A percentile compares a stretch with the other conserved stretches of the same genome.
These are phyloP conservation scores for Andrena praecox DNA, from an alignment of 2,888 invertebrate genomes.

Conservation along the genomic window DNA sequence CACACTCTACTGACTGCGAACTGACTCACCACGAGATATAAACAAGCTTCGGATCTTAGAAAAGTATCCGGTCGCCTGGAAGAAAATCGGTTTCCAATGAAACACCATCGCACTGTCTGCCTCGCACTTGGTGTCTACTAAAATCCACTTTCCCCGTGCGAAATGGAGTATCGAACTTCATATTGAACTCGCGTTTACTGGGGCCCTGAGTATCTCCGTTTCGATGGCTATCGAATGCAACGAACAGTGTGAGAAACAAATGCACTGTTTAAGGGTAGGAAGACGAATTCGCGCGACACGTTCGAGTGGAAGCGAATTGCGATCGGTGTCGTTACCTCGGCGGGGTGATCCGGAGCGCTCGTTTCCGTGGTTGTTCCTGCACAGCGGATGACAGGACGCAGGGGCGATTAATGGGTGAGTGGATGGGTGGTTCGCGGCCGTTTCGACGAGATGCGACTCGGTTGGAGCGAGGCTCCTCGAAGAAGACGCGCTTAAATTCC, in stretches of 20 bases:
- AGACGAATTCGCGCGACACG: no score
- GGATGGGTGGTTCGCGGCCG: slow-evolving; percentile 31
- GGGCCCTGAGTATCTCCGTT: no score
- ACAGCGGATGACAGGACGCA: background rate
- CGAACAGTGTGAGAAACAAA: no score
- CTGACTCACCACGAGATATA: background rate
- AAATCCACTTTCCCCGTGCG: background rate
- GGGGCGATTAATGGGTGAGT: slow-evolving; percentile 17
- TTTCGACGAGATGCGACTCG: slow-evolving; percentile 46
- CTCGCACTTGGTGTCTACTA: no score
- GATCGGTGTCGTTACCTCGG: slow-evolving; percentile 33
- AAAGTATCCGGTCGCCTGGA: background rate
- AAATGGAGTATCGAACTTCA: background rate
- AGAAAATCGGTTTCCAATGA: background rate
- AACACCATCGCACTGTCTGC: background rate
- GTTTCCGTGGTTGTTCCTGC: background rate
- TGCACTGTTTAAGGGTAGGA: no score
- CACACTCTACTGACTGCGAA: background rate
- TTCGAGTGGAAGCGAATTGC: no score
- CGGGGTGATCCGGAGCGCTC: slow-evolving; percentile 12
- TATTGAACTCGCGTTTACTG: no score
- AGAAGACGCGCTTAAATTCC: slow-evolving; percentile 75
- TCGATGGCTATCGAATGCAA: no score
- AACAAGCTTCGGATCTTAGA: background rate
- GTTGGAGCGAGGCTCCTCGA: slow-evolving; percentile 54